phyloP scores from a whole-genome alignment of 2,113 vertebrate genomes.

The Eulacestoma nigropectus region DNA sequence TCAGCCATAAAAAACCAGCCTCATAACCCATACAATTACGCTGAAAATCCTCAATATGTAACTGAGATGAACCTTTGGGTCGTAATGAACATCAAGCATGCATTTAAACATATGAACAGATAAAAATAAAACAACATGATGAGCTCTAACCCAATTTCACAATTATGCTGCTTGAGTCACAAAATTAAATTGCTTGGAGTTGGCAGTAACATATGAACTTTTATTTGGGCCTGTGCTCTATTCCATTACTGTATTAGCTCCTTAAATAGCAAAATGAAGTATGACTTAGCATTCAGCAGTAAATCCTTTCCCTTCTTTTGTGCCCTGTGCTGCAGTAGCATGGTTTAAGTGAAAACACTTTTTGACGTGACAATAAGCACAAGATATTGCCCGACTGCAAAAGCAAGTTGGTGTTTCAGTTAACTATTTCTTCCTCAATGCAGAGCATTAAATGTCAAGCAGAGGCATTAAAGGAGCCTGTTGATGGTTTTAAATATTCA shows the following conservation, averaged over 20 bases:
- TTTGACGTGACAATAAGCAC: not conserved
- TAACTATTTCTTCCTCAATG: not conserved
- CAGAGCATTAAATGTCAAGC: not conserved
- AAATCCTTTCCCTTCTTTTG: not conserved
- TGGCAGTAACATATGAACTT: constrained; percentile 17
- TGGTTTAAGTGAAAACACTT: not conserved
- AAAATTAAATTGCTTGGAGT: constrained; percentile 3
- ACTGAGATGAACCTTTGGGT: not conserved
- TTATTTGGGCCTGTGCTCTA: constrained; percentile 1
- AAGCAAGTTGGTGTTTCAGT: not conserved
- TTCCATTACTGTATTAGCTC: constrained; percentile 30
- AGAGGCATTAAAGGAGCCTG: not conserved
- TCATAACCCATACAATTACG: not conserved
- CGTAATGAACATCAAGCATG: not conserved
- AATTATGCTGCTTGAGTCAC: constrained; percentile 23
- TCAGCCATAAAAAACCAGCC: not conserved
- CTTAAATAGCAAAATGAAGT: constrained; percentile 38
- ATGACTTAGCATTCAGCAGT: constrained; percentile 28
- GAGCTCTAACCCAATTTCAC: constrained; percentile 30
- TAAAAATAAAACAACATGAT: constrained; percentile 24
- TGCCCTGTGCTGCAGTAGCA: not conserved
- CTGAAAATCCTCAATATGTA: not conserved
- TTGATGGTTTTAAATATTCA: constrained; percentile 38
- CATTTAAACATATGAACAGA: constrained; percentile 14
- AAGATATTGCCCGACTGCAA: not conserved